Conservation (phyloP, 2,888 invertebrate genomes). For the Chrysopilus asiliformis region DNA sequence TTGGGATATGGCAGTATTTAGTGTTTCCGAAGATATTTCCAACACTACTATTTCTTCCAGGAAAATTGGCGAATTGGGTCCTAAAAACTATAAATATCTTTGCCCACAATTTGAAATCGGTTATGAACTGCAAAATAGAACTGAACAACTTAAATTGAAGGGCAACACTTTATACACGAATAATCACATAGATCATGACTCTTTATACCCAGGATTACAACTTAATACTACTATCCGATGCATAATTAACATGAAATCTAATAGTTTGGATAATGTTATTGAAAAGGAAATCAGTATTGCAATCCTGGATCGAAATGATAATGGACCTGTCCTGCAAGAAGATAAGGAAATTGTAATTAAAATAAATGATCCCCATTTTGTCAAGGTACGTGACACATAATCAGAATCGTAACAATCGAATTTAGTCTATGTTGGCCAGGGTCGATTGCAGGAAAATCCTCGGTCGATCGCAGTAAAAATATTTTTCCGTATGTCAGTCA, state of each 20-base stretch:
- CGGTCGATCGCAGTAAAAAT: no score
- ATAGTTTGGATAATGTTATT: constrained; percentile 14
- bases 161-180: constrained; percentile 35
- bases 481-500: no score
- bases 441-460: no score
- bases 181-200: constrained; percentile 37
- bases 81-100: constrained; percentile 34
- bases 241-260: constrained; percentile 29
- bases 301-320: constrained; percentile 83
- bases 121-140: constrained; percentile 36
- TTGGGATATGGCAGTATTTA: constrained; percentile 27
- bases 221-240: constrained; percentile 33
- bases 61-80: constrained; percentile 35
- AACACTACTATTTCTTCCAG: constrained; percentile 6
- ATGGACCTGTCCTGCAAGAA: constrained; percentile 60
- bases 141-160: constrained; percentile 32
- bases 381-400: constrained; percentile 22
- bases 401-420: no score
- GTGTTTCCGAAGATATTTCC: constrained; percentile 24
- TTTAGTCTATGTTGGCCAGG: no score
- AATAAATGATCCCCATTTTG: constrained; percentile 29
- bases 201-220: constrained; percentile 29
- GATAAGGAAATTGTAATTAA: constrained; percentile 26
- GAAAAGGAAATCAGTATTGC: constrained; percentile 34
- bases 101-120: constrained; percentile 38